phyloP scores from a whole-genome alignment of 2,888 invertebrate genomes.

The Aspidiotus rigidus region DNA sequence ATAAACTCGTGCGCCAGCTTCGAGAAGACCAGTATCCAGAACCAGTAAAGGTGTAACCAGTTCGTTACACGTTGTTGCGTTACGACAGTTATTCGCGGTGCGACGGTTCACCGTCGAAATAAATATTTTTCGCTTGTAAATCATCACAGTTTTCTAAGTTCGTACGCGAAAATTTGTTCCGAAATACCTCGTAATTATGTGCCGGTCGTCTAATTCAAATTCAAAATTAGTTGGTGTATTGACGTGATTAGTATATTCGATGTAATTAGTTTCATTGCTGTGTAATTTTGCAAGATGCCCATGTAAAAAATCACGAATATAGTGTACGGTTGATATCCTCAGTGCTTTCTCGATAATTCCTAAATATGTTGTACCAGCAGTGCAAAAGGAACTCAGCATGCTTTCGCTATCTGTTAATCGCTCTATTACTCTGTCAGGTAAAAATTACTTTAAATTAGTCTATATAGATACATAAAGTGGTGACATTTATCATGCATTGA shows the following conservation, averaged over 20 bases:
- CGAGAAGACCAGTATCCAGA: neutral
- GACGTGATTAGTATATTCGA: neutral
- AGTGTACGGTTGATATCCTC: neutral
- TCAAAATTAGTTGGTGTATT: neutral
- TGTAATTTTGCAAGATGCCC: neutral
- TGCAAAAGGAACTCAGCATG: conserved; percentile 2
- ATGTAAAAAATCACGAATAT: neutral
- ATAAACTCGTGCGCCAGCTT: neutral
- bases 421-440: neutral
- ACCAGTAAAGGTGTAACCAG: neutral
- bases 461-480: too few relatives aligned
- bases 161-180: too few relatives aligned
- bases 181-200: neutral
- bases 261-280: neutral
- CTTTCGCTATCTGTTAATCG: conserved; percentile 2
- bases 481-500: too few relatives aligned
- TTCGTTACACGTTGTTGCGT: conserved; percentile 4
- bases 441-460: neutral
- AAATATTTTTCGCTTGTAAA: neutral
- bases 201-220: neutral
- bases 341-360: neutral
- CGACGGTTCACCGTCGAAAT: neutral
- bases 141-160: neutral
- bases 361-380: neutral
- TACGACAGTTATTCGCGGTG: neutral